Evolutionary conservation across 1,140 invertebrate species (phyloP).

Genomic region (Belonocnema kinseyi): DNA sequence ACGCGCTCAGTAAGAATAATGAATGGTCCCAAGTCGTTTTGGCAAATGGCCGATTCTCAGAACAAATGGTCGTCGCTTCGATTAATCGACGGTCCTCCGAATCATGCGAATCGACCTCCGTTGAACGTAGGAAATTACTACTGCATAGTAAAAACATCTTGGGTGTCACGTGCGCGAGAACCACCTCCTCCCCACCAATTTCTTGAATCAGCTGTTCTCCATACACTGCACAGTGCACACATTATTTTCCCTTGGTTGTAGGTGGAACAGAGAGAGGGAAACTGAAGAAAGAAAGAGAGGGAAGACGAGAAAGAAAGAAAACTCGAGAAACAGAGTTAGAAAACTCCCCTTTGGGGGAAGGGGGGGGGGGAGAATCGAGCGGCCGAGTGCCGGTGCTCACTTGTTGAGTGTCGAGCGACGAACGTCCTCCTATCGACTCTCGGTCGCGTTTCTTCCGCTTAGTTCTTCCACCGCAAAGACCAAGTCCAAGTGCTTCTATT

Average conservation of each 20-base stretch:
- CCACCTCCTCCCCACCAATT: constrained; percentile 42
- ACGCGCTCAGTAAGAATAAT: constrained; percentile 6
- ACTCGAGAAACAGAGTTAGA: constrained; percentile 14
- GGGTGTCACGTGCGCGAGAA: constrained; percentile 45
- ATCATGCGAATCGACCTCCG: neutral
- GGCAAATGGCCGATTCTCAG: constrained; percentile 26
- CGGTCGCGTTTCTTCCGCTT: constrained; percentile 3
- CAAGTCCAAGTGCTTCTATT: neutral
- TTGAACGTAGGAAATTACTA: constrained; percentile 8
- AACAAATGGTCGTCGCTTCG: neutral
- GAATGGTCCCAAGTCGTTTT: constrained; percentile 5
- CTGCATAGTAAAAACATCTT: constrained; percentile 30
- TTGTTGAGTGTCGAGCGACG: constrained; percentile 72
- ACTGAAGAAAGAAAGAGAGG: neutral
- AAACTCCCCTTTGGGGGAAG: neutral
- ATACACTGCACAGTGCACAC: constrained; percentile 39
- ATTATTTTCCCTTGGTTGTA: constrained; percentile 1
- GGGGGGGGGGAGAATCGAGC: constrained; percentile 53
- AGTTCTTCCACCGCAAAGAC: neutral
- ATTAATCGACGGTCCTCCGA: constrained; percentile 9
- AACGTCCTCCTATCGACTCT: constrained; percentile 43
- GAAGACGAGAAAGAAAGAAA: neutral
- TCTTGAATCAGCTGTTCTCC: constrained; percentile 43
- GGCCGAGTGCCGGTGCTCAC: constrained; percentile 64
- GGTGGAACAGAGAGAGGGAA: neutral